phyloP scores from a whole-genome alignment of 2,888 invertebrate species.

The Drosophila limbata region DNA sequence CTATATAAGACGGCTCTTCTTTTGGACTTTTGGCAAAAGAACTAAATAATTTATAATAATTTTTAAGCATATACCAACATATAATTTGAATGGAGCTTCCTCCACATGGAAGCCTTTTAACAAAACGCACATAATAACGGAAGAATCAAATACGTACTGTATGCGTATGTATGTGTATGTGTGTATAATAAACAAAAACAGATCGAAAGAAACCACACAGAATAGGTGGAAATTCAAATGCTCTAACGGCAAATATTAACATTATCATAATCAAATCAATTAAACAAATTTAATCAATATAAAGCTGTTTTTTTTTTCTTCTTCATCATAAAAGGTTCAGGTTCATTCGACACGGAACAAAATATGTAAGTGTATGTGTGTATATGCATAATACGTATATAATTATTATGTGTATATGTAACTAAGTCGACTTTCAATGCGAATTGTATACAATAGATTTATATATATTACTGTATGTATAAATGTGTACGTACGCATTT shows the following conservation, averaged over 20 bases:
- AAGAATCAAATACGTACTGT: constrained; percentile 28
- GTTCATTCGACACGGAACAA: constrained; percentile 41
- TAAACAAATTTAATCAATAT: constrained; percentile 74
- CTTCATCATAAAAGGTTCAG: constrained; percentile 37
- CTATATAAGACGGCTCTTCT: constrained; percentile 37
- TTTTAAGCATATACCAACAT: constrained; percentile 45
- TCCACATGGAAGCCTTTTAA: constrained; percentile 51
- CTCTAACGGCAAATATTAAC: constrained; percentile 55
- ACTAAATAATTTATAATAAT: constrained; percentile 13
- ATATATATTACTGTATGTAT: constrained; percentile 20
- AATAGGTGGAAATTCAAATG: constrained; percentile 46
- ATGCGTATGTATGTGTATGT: constrained; percentile 8
- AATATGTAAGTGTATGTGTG: constrained; percentile 32
- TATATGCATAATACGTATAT: constrained; percentile 53
- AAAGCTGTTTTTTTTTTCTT: constrained; percentile 61
- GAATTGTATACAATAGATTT: constrained; percentile 12
- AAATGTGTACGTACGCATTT: constrained; percentile 30
- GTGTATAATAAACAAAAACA: constrained; percentile 58
- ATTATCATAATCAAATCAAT: constrained; percentile 50
- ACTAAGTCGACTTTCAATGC: constrained; percentile 43
- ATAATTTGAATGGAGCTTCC: constrained; percentile 33
- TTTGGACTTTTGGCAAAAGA: constrained; percentile 19
- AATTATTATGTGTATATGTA: constrained; percentile 20
- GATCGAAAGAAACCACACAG: constrained; percentile 49
- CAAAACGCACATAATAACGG: constrained; percentile 44